phyloP scores from a whole-genome alignment of 2,113 vertebrate species.

The Eudorcas thomsonii region DNA sequence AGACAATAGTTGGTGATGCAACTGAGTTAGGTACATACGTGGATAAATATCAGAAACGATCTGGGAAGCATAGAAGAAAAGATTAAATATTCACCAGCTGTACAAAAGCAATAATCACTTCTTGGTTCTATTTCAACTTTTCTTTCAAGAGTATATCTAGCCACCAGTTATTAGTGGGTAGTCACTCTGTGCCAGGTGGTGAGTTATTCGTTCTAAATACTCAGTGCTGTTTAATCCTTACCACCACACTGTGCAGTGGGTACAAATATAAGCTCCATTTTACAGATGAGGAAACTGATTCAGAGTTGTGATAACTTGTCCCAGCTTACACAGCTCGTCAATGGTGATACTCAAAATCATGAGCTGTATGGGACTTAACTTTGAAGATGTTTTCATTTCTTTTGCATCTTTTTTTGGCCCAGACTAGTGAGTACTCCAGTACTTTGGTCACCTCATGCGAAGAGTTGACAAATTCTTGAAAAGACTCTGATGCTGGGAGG shows the following conservation, averaged over 20 bases:
- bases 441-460: too few species aligned
- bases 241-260: background rate
- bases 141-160: background rate
- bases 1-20: background rate
- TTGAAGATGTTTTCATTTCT: background rate
- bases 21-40: background rate
- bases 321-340: background rate
- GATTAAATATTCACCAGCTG: background rate
- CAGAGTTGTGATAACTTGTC: background rate
- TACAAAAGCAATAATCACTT: background rate
- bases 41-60: background rate
- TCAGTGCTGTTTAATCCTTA: background rate
- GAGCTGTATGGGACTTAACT: background rate
- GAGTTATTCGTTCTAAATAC: background rate
- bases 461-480: too few species aligned
- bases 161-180: background rate
- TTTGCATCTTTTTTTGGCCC: background rate
- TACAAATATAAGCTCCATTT: background rate
- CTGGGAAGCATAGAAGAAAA: background rate
- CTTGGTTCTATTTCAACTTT: background rate
- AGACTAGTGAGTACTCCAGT: background rate
- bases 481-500: too few species aligned
- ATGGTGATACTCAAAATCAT: background rate
- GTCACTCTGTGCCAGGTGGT: background rate
- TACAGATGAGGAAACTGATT: background rate